Evolutionary conservation across 1,140 invertebrate species (phyloP), one percentile per base, ranked within the genome.

Genomic region (Babylonia areolata): DNA sequence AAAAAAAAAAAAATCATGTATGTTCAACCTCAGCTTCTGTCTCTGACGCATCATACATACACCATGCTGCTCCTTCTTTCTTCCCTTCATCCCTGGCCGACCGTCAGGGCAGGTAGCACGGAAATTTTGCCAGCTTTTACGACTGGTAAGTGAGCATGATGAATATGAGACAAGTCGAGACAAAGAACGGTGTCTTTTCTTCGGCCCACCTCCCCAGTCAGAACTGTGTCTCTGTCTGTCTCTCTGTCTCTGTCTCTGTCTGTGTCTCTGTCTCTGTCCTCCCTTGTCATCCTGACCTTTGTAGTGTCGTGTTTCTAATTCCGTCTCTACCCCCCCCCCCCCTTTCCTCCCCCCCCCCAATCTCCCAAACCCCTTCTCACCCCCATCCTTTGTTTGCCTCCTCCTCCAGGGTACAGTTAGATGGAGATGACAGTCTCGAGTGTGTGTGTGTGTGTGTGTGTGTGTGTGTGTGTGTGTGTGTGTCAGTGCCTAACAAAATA

Each of bases 181-280:
- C 77, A 28, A 54, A 80, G 5, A 80, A 3, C 20, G 42, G 40
- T 78, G 12, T 42, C 77, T 78, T 78, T 46, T 46, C 77, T 78
- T 40, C 11, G 5, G n/a, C n/a, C n/a, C n/a, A n/a, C n/a, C n/a
- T n/a, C n/a, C 31, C 71, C 71, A 9, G 28, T 73, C n/a, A 31
- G n/a, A 31, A 31, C 31, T 31, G 3, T 75, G 35, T 75, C 35
- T 46, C 33, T 51, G 11, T 75, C 37, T 85, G 3, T 75, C 35
- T 75, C 23, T 85, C 69, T 85, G 39, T 85, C 1, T 77, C n/a
- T 51, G 69, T 85, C 37, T 77, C 3, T 77, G 20, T 51, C 23
- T 46, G 71, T 85, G 51, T 84, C 2, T 73, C 37, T 84, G 58
- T 23, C 54, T 54, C 33, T n/a, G 17, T 5, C 54, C n/a, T n/a